Evolutionary conservation across 2,113 vertebrate genomes (phyloP), one percentile per base, ranked within the genome.

Genomic region (Telmatochromis sp.): DNA sequence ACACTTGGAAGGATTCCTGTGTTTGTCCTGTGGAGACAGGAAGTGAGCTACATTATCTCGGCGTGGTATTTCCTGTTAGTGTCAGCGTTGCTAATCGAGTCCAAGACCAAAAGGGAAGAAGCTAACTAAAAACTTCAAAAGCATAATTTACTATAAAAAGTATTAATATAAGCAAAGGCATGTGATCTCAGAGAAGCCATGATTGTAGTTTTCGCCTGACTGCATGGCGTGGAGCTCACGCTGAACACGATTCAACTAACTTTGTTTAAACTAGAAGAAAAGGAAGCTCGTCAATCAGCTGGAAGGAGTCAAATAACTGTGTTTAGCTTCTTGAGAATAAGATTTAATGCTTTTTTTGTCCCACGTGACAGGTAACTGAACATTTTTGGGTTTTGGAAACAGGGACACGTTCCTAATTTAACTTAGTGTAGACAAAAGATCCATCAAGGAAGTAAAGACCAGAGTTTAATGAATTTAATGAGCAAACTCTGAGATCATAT

Each of bases 11-110:
- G 55, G 84, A 73, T 51, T 79, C 84, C 54, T 82, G 82, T 53
- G 73, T 91, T 90, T 89, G 54, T 81, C 40, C 65, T 11, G 17
- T 13, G 63, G 51, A 81, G 73, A 86, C 92, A 93, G 92, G 92
- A 92, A 91, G 87, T 84, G 86, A 82, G 58, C 37, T 79, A 45
- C 87, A 90, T 92, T 90, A 86, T 83, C 26, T 57, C 13, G 9
- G 40, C 2, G 9, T 33, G 89, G 90, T 10, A 94, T 92, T 94
- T 94, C 94, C 94, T 94, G 94, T 94, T 91, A 12, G 86, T 88
- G 37, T 37, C 45, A 58, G 11, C 9, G 55, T 10, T 33, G 73
- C 42, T 86, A 37, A 84, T 13, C 1, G 19, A 65, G 80, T 31
- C 58, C n/a, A 15, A 54, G 26, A 0, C 45, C 6, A 47, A 12